Conservation (phyloP, 2,113 vertebrate species). For the Haemorhous mexicanus region DNA sequence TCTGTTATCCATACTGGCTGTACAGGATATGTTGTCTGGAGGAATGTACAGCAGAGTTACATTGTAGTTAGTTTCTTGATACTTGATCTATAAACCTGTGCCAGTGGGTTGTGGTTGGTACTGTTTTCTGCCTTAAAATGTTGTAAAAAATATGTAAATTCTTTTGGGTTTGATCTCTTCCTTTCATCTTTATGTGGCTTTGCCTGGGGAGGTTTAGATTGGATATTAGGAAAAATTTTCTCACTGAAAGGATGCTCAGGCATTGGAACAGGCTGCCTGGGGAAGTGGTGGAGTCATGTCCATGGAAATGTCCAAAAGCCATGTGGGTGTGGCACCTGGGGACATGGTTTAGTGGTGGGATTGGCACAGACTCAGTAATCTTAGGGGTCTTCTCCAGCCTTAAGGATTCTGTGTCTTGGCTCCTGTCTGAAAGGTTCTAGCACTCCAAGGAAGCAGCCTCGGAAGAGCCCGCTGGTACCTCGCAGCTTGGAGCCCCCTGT, state of each 20-base stretch:
- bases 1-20: not conserved
- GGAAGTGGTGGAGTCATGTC: not conserved
- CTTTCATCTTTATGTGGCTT: not conserved
- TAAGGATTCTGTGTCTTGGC: not conserved
- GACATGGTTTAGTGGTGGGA: not conserved
- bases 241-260: not conserved
- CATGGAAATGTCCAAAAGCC: not conserved
- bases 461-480: conserved; percentile 93
- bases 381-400: not conserved
- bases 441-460: conserved; percentile 92
- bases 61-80: not conserved
- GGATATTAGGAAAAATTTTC: not conserved
- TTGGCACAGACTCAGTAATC: fast-evolving
- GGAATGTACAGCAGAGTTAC: not conserved
- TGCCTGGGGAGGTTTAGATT: not conserved
- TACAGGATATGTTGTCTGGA: not conserved
- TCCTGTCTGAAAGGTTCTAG: conserved; percentile 75
- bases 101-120: not conserved
- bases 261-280: not conserved
- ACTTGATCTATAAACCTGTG: not conserved
- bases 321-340: not conserved
- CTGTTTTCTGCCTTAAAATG: not conserved
- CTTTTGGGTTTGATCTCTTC: not conserved
- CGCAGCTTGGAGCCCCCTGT: conserved; percentile 95
- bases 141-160: not conserved